These are phyloP conservation scores for Liparis tanakae DNA, from an alignment of 2,797 vertebrate genomes.

Conservation along the genomic window DNA sequence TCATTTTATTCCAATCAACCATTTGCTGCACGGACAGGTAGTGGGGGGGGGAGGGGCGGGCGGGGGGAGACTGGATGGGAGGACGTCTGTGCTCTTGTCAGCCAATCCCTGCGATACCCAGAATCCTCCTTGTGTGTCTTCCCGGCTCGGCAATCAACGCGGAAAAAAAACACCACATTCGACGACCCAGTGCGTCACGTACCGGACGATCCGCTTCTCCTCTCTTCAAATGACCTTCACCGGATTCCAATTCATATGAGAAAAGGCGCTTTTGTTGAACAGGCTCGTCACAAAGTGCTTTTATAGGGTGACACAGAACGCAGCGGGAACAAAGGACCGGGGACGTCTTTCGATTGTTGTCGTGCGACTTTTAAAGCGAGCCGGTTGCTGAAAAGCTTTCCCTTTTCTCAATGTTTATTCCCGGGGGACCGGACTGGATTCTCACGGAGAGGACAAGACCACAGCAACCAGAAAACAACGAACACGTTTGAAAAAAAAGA, in stretches of 20 bases:
- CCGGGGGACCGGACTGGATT: constrained; percentile 18
- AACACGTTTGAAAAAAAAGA: constrained; percentile 4
- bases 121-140: constrained; percentile 68
- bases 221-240: constrained; percentile 45
- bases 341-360: constrained; percentile 25
- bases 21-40: constrained; percentile 50
- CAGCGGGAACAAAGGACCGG: constrained; percentile 11
- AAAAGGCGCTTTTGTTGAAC: constrained; percentile 60
- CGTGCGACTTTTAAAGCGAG: constrained; percentile 24
- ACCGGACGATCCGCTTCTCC: constrained; percentile 27
- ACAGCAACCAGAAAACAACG: not conserved
- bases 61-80: not conserved
- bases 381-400: constrained; percentile 14
- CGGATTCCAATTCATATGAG: constrained; percentile 34
- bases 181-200: constrained; percentile 22
- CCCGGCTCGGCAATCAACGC: constrained; percentile 65
- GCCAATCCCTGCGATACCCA: constrained; percentile 76
- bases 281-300: constrained; percentile 78
- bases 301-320: constrained; percentile 48
- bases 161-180: constrained; percentile 32
- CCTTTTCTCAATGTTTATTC: not conserved
- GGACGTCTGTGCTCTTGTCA: constrained; percentile 22
- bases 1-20: constrained; percentile 55
- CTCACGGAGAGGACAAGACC: constrained; percentile 9
- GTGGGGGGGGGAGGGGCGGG: not conserved